A percentile compares a stretch with the other conserved stretches of the same genome.
Conservation (phyloP, 2,888 invertebrate species). For the Melanostoma scalare region DNA sequence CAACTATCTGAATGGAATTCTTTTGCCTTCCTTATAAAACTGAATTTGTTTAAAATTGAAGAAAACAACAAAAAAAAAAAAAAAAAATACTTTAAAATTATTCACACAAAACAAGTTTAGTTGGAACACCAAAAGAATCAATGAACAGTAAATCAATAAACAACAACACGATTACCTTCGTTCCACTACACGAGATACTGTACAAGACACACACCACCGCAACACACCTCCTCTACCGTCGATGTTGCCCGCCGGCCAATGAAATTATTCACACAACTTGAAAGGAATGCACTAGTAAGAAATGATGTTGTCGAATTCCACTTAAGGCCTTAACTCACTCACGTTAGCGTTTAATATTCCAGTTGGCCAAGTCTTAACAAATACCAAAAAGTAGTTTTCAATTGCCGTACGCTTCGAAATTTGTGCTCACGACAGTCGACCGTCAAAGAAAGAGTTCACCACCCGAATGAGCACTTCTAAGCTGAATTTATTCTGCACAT, state of each 20-base stretch:
- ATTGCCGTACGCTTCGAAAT: slow-evolving; percentile 13
- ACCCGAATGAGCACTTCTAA: slow-evolving; percentile 9
- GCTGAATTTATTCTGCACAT: not conserved
- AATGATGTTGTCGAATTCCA: slow-evolving; percentile 2
- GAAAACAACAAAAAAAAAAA: too few relatives aligned
- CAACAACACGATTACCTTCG: slow-evolving; percentile 16
- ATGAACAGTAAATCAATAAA: slow-evolving; percentile 4
- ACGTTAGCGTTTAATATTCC: slow-evolving; percentile 5
- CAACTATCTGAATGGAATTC: too few relatives aligned
- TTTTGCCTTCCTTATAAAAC: too few relatives aligned
- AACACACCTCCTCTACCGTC: not conserved
- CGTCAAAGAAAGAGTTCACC: slow-evolving; percentile 2
- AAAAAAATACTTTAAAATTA: not conserved
- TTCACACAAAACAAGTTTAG: slow-evolving; percentile 21
- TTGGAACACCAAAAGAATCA: not conserved
- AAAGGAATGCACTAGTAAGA: slow-evolving; percentile 2
- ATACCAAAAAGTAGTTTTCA: slow-evolving; percentile 42
- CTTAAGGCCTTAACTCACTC: not conserved
- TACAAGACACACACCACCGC: not conserved
- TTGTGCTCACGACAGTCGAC: slow-evolving; percentile 20
- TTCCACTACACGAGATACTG: slow-evolving; percentile 13
- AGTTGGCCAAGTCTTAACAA: not conserved
- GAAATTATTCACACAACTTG: slow-evolving; percentile 1
- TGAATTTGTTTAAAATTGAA: too few relatives aligned
- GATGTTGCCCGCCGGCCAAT: not conserved